A percentile compares a stretch with the other conserved stretches of the same genome.
These are phyloP conservation scores for Euwallacea similis DNA, from an alignment of 1,140 invertebrate genomes.

Conservation along the genomic window DNA sequence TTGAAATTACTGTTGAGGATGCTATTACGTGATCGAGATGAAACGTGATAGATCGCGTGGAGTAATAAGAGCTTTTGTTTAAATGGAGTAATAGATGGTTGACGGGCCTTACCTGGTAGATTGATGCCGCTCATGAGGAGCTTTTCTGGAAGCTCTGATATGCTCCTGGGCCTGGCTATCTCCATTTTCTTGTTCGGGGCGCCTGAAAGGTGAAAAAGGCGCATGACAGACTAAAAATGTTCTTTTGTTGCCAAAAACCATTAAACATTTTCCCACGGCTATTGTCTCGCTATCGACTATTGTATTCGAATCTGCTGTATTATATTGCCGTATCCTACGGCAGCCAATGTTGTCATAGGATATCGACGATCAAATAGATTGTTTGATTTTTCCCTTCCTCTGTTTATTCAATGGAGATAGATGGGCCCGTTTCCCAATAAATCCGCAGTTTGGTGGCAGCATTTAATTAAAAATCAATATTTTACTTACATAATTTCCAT, in stretches of 20 bases:
- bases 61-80: background rate
- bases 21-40: slow-evolving; percentile 10
- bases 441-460: background rate
- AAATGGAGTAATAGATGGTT: background rate
- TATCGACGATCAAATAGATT: slow-evolving; percentile 26
- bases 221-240: slow-evolving; percentile 1
- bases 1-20: slow-evolving; percentile 2
- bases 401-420: slow-evolving; percentile 13
- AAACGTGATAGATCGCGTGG: slow-evolving; percentile 9
- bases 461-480: no score
- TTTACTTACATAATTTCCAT: no score
- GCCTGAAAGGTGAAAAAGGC: slow-evolving; percentile 34
- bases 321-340: slow-evolving; percentile 21
- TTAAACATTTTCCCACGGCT: slow-evolving; percentile 26
- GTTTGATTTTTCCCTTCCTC: slow-evolving; percentile 10
- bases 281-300: slow-evolving; percentile 26
- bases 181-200: slow-evolving; percentile 43
- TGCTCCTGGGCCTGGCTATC: slow-evolving; percentile 54
- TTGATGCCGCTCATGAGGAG: slow-evolving; percentile 60
- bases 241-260: slow-evolving; percentile 23
- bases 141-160: slow-evolving; percentile 60
- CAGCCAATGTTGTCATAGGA: slow-evolving; percentile 28
- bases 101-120: slow-evolving; percentile 57
- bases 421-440: background rate
- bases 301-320: slow-evolving; percentile 23